These are phyloP conservation scores for human DNA, from an alignment of 2,113 vertebrate species.

Conservation along the genomic window DNA sequence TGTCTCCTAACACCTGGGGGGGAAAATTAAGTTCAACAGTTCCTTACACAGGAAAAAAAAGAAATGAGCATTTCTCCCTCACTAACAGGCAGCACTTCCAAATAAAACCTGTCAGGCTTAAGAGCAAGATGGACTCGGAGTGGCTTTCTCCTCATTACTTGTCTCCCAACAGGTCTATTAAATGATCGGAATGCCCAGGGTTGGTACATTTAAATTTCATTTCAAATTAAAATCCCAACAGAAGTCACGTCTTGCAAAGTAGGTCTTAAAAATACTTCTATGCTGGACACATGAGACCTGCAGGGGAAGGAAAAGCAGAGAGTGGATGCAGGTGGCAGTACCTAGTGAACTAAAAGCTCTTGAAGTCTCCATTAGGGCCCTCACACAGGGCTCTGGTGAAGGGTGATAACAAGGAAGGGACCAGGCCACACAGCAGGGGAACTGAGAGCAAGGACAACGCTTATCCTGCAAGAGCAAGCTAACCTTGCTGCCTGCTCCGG, in stretches of 20 bases:
- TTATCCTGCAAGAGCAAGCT: not conserved
- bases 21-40: not conserved
- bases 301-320: not conserved
- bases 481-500: not conserved
- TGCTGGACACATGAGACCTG: not conserved
- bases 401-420: fast-evolving
- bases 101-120: conserved; percentile 44
- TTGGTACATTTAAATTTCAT: conserved; percentile 28
- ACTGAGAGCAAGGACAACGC: not conserved
- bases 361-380: not conserved
- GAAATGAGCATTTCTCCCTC: not conserved
- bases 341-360: not conserved
- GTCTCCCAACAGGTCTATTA: conserved; percentile 17
- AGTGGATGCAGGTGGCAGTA: not conserved
- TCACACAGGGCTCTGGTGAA: not conserved
- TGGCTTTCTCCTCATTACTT: not conserved
- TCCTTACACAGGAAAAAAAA: not conserved
- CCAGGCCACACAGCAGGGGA: not conserved
- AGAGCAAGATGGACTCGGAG: not conserved
- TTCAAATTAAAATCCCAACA: conserved; percentile 63
- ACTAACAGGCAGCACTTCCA: not conserved
- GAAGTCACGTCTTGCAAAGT: conserved; percentile 39
- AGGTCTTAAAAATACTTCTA: conserved; percentile 5
- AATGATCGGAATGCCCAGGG: not conserved
- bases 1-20: conserved; percentile 45